These are phyloP conservation scores for Cinclus cinclus DNA, from an alignment of 2,113 vertebrate species.

Conservation along the genomic window DNA sequence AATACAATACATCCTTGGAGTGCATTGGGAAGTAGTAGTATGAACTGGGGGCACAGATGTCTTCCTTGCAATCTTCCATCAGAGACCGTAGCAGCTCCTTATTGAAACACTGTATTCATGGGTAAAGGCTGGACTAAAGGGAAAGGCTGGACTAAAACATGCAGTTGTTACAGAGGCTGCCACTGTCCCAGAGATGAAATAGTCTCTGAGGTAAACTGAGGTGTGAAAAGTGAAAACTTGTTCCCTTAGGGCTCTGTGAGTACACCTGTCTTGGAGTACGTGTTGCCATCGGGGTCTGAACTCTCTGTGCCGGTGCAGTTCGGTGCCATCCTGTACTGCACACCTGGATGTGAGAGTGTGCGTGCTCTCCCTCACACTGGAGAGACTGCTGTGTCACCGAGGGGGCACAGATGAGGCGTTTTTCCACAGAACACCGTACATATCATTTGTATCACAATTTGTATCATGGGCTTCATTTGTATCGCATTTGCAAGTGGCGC, in stretches of 20 bases:
- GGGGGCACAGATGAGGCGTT: neutral
- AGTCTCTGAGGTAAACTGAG: neutral
- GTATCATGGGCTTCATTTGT: neutral
- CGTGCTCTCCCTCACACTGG: neutral
- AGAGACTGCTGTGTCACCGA: neutral
- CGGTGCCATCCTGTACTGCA: neutral
- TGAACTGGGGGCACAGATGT: neutral
- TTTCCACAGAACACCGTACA: neutral
- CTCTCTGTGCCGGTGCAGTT: neutral
- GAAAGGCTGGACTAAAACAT: neutral
- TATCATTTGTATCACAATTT: neutral
- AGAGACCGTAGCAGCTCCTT: neutral
- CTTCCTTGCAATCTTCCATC: neutral
- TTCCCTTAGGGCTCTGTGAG: neutral
- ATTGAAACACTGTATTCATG: neutral
- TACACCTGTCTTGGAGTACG: fast-evolving
- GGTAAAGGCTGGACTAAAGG: neutral
- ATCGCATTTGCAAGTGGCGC: neutral
- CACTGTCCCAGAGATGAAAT: neutral
- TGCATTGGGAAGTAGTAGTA: neutral
- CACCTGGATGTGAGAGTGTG: neutral
- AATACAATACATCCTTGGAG: neutral
- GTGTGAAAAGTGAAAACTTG: neutral
- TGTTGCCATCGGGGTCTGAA: neutral
- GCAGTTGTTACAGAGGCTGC: neutral